These are phyloP conservation scores for Helogale parvula DNA, from an alignment of 2,113 vertebrate species.

Conservation along the genomic window DNA sequence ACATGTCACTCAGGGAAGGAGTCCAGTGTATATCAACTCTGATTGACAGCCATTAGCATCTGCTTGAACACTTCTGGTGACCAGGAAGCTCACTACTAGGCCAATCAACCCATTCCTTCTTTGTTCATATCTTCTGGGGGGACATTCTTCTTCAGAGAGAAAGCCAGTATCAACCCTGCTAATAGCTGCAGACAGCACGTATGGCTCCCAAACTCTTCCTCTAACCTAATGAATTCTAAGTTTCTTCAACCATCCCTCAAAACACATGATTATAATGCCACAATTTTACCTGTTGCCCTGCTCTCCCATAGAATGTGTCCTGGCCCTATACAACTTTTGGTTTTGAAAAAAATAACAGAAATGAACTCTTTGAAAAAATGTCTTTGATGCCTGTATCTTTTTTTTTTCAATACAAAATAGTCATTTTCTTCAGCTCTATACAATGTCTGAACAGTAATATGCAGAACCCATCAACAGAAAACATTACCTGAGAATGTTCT, in stretches of 20 bases:
- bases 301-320: neutral
- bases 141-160: neutral
- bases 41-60: neutral
- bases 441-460: neutral
- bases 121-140: neutral
- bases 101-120: neutral
- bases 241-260: constrained; percentile 11
- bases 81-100: neutral
- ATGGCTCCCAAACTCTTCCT: neutral
- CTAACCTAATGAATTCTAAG: neutral
- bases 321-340: neutral
- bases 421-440: constrained; percentile 1
- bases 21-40: neutral
- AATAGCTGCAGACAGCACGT: neutral
- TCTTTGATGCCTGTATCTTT: neutral
- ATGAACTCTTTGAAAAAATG: neutral
- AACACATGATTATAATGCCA: neutral
- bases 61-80: neutral
- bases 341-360: constrained; percentile 34
- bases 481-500: neutral
- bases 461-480: neutral
- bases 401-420: constrained; percentile 31
- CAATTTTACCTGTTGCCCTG: neutral
- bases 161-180: neutral
- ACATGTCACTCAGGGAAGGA: neutral